Percentiles rank a stretch among this genome's conserved stretches.
These are phyloP conservation scores for Pammene aurita DNA, from an alignment of 2,888 invertebrate species.

Conservation along the genomic window DNA sequence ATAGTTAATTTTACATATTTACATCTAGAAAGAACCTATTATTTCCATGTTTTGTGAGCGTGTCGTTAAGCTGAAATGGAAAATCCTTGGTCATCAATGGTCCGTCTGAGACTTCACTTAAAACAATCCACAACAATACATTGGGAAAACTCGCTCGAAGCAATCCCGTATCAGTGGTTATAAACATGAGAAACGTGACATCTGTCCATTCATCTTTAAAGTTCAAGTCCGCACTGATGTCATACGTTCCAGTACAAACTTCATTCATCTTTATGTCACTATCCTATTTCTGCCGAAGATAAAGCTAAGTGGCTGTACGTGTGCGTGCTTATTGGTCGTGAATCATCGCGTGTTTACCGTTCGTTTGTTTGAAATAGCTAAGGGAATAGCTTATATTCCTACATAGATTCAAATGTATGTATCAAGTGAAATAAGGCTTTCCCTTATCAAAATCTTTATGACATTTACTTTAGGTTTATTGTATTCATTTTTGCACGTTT, in stretches of 20 bases:
- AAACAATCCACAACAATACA: slow-evolving; percentile 10
- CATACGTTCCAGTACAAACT: slow-evolving; percentile 13
- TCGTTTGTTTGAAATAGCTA: neutral
- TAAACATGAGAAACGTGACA: slow-evolving; percentile 17
- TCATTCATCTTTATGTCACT: slow-evolving; percentile 22
- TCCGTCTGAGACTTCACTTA: neutral
- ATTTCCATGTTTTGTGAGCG: slow-evolving; percentile 7
- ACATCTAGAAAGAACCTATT: slow-evolving; percentile 5
- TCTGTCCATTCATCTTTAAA: slow-evolving; percentile 8
- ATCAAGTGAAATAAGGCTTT: neutral
- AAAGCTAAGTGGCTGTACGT: slow-evolving; percentile 9
- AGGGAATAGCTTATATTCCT: neutral
- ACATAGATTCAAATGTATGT: neutral
- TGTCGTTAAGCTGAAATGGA: slow-evolving; percentile 18
- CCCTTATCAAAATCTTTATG: neutral
- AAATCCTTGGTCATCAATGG: slow-evolving; percentile 5
- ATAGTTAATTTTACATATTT: slow-evolving; percentile 29
- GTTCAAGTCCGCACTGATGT: slow-evolving; percentile 28
- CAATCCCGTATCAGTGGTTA: slow-evolving; percentile 8
- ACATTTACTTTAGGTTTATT: neutral
- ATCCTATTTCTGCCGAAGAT: slow-evolving; percentile 19
- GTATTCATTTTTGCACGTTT: neutral
- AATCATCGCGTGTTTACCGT: slow-evolving; percentile 9
- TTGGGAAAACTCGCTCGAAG: neutral
- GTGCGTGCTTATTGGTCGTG: slow-evolving; percentile 13